These are phyloP conservation scores for Odontesthes bonariensis DNA, from an alignment of 2,113 vertebrate species.

Conservation along the genomic window DNA sequence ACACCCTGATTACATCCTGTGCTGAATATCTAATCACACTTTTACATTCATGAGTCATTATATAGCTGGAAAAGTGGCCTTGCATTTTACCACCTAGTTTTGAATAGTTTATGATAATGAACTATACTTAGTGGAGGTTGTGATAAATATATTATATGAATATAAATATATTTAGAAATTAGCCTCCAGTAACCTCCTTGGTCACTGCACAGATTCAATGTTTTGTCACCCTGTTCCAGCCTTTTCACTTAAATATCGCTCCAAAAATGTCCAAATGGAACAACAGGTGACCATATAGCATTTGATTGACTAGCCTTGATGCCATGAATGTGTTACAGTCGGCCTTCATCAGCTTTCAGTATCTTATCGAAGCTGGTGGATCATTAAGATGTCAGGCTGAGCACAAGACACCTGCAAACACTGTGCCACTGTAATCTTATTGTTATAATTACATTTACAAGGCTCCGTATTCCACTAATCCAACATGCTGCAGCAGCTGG, in stretches of 20 bases:
- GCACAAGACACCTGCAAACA: slow-evolving; percentile 50
- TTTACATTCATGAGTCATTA: slow-evolving; percentile 7
- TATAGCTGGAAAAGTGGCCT: neutral
- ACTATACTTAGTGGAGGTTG: too few relatives aligned
- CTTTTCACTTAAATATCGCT: neutral
- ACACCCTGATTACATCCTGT: neutral
- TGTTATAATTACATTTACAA: slow-evolving; percentile 72
- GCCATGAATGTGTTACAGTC: neutral
- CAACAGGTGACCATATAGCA: neutral
- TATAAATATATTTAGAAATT: neutral
- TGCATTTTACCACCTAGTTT: neutral
- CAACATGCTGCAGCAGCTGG: slow-evolving; percentile 57
- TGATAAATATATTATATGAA: neutral
- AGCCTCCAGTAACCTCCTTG: neutral
- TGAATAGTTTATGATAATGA: neutral
- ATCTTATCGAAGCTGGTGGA: slow-evolving; percentile 21
- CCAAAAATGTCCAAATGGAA: slow-evolving; percentile 14
- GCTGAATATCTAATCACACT: slow-evolving; percentile 3
- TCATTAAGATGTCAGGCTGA: slow-evolving; percentile 49
- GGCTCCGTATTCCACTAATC: slow-evolving; percentile 43
- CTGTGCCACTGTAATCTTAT: slow-evolving; percentile 67
- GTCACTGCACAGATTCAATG: neutral
- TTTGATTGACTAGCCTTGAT: slow-evolving; percentile 21
- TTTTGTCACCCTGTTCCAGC: neutral
- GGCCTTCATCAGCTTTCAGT: slow-evolving; percentile 26